phyloP scores from a whole-genome alignment of 2,888 invertebrate genomes.

The Buathra laborator region DNA sequence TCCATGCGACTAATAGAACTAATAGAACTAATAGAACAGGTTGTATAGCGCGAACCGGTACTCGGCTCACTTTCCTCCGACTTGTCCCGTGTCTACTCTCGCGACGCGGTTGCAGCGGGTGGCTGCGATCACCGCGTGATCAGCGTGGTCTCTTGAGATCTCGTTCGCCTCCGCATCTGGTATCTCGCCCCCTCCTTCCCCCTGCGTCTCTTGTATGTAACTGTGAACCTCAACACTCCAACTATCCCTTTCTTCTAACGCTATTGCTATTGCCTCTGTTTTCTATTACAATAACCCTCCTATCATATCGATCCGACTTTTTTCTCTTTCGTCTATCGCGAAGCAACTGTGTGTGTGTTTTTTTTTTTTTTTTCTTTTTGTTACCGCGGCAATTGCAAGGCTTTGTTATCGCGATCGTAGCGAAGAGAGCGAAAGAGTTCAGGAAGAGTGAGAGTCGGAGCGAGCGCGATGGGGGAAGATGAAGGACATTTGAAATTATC shows the following conservation, averaged over 20 bases:
- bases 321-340: constrained; percentile 7
- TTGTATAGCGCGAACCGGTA: constrained; percentile 68
- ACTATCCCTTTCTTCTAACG: constrained; percentile 24
- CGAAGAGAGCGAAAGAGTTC: not conserved
- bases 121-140: constrained; percentile 68
- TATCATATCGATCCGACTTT: constrained; percentile 20
- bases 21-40: constrained; percentile 63
- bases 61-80: constrained; percentile 67
- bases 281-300: not conserved
- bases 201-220: constrained; percentile 27
- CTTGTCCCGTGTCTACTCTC: constrained; percentile 32
- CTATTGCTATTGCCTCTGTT: not conserved
- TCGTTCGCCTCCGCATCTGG: constrained; percentile 65
- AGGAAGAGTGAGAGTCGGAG: not conserved
- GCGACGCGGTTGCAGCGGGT: constrained; percentile 61
- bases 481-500: constrained; percentile 60
- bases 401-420: constrained; percentile 48
- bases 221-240: constrained; percentile 13
- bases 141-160: constrained; percentile 44
- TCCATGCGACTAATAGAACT: constrained; percentile 51
- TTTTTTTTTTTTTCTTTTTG: not conserved
- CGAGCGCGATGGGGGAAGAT: constrained; percentile 14
- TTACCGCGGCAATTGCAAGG: constrained; percentile 35
- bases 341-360: not conserved
- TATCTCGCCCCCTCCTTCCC: constrained; percentile 46